Conservation (phyloP, 2,113 vertebrate genomes). For the Tonatia bakeri region DNA sequence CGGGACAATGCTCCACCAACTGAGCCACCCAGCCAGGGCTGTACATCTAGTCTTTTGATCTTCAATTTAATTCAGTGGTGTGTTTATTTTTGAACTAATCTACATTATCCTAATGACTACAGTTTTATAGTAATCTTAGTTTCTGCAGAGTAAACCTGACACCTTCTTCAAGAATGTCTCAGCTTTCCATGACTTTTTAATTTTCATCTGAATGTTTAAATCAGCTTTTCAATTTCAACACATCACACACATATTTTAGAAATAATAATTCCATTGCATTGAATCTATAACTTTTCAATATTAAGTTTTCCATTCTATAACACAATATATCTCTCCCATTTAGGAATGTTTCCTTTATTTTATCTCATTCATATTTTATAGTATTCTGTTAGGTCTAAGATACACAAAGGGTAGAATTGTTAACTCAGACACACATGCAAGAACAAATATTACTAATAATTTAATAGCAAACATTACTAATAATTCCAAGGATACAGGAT, state of each 20-base stretch:
- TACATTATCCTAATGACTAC: not conserved
- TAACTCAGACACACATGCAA: not conserved
- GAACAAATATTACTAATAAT: not conserved
- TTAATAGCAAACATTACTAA: not conserved
- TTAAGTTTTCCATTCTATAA: not conserved
- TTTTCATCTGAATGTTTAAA: constrained; percentile 13
- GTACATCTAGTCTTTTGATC: not conserved
- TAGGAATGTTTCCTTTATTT: not conserved
- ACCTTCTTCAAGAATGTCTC: not conserved
- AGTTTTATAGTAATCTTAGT: not conserved
- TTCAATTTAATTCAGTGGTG: not conserved
- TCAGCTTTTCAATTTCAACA: not conserved
- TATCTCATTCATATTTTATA: not conserved
- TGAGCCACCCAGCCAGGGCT: too few relatives aligned
- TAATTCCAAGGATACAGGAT: not conserved
- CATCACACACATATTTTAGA: not conserved
- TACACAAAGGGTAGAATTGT: not conserved
- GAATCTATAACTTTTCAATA: not conserved
- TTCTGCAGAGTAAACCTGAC: not conserved
- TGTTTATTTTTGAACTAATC: not conserved
- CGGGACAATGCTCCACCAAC: too few relatives aligned
- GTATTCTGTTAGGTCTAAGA: not conserved
- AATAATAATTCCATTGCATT: not conserved
- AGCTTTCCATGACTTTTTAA: not conserved
- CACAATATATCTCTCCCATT: not conserved